Evolutionary conservation across 2,888 invertebrate genomes (phyloP).

Genomic region (Heliconius ismenius): DNA sequence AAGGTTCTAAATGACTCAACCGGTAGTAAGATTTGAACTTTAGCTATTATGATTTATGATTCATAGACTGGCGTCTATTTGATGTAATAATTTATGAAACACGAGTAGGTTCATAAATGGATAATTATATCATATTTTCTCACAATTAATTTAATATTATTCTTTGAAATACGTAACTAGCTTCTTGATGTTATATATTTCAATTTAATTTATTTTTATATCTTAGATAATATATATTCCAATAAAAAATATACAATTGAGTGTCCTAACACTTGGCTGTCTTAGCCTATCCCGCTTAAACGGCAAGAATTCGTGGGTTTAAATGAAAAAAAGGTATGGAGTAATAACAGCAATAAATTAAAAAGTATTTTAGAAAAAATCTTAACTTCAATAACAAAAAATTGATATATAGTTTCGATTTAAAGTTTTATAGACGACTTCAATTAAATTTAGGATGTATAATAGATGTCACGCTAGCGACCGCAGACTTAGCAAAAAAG

Average conservation of each 20-base stretch:
- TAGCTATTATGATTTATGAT: conserved; percentile 14
- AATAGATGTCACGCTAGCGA: neutral
- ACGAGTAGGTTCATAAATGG: neutral
- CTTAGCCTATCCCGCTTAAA: no score
- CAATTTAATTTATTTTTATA: neutral
- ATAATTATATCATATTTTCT: conserved; percentile 1
- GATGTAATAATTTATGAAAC: conserved; percentile 12
- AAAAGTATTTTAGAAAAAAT: no score
- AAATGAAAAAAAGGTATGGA: no score
- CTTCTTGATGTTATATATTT: neutral
- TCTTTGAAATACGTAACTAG: neutral
- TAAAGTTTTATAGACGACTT: no score
- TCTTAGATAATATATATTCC: neutral
- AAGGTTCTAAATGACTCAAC: conserved; percentile 31
- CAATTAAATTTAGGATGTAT: neutral
- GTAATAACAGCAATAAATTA: no score
- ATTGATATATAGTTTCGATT: no score
- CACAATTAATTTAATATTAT: neutral
- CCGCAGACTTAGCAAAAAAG: conserved; percentile 13
- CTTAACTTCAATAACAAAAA: no score
- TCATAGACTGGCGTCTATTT: conserved; percentile 14
- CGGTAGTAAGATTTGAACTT: conserved; percentile 17
- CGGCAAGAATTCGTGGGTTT: no score
- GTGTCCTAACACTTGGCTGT: no score
- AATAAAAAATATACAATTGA: neutral